phyloP scores from a whole-genome alignment of 2,113 vertebrate species.

The Microcebus jonahi region DNA sequence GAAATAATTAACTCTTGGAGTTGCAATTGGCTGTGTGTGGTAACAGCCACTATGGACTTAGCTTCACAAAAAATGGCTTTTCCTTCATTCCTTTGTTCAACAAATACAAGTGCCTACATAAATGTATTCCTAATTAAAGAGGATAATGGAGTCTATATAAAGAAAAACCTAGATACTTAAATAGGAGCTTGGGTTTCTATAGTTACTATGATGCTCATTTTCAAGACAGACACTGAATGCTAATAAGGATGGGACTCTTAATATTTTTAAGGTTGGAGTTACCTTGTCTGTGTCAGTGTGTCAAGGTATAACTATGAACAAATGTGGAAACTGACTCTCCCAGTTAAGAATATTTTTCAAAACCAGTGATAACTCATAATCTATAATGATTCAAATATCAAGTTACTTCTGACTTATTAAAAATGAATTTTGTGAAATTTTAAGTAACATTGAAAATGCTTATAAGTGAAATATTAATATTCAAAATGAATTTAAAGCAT shows the following conservation, averaged over 20 bases:
- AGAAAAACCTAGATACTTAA: constrained; percentile 39
- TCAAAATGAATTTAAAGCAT: constrained; percentile 47
- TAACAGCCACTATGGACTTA: neutral
- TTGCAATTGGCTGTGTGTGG: neutral
- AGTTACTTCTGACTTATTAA: constrained; percentile 16
- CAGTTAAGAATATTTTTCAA: constrained; percentile 5
- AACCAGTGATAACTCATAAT: neutral
- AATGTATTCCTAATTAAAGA: constrained; percentile 21
- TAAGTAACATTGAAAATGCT: constrained; percentile 29
- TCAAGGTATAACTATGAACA: neutral
- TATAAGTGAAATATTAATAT: constrained; percentile 22
- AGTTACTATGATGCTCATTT: neutral
- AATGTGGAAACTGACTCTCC: neutral
- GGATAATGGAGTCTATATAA: constrained; percentile 29
- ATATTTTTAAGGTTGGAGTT: constrained; percentile 30
- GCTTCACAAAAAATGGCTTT: constrained; percentile 31
- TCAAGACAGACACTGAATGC: neutral
- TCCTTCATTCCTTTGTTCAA: neutral
- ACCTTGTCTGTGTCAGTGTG: neutral
- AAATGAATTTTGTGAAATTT: constrained; percentile 13
- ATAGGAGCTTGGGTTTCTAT: constrained; percentile 39
- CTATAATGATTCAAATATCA: constrained; percentile 20
- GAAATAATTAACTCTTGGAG: neutral
- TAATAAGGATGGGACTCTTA: neutral
- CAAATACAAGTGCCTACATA: neutral